These are phyloP conservation scores for Leuctra nigra DNA, from an alignment of 2,888 invertebrate genomes.

Conservation along the genomic window DNA sequence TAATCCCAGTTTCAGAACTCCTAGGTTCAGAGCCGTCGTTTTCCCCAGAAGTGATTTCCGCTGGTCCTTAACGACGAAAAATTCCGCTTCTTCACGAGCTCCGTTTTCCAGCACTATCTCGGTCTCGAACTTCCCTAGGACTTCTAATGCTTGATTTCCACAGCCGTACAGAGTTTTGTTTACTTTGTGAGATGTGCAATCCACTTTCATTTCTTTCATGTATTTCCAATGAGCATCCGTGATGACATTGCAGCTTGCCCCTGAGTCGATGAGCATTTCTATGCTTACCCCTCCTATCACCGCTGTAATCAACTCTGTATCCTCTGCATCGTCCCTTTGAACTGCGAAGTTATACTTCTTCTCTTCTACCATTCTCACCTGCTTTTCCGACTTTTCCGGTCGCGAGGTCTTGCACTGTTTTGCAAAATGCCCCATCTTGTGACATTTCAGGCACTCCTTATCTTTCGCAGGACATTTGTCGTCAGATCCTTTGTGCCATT, in stretches of 20 bases:
- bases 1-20: too few species aligned
- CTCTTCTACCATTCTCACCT: background rate
- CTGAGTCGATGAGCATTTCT: too few species aligned
- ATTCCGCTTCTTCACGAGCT: conserved; percentile 7
- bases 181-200: background rate
- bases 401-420: background rate
- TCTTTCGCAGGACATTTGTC: too few species aligned
- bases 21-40: too few species aligned
- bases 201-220: too few species aligned
- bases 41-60: background rate
- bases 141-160: too few species aligned
- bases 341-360: background rate
- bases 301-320: too few species aligned
- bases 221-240: too few species aligned
- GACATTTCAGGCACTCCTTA: background rate
- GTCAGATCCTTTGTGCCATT: too few species aligned
- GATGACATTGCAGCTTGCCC: too few species aligned
- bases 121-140: conserved; percentile 14
- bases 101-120: background rate
- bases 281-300: too few species aligned
- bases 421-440: background rate
- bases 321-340: background rate
- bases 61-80: too few species aligned
- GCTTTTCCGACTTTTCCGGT: background rate
- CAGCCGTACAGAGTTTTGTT: background rate